A percentile compares a stretch with the other conserved stretches of the same genome.
These are phyloP conservation scores for Mico argentatus DNA, from an alignment of 2,797 vertebrate species.

Conservation along the genomic window DNA sequence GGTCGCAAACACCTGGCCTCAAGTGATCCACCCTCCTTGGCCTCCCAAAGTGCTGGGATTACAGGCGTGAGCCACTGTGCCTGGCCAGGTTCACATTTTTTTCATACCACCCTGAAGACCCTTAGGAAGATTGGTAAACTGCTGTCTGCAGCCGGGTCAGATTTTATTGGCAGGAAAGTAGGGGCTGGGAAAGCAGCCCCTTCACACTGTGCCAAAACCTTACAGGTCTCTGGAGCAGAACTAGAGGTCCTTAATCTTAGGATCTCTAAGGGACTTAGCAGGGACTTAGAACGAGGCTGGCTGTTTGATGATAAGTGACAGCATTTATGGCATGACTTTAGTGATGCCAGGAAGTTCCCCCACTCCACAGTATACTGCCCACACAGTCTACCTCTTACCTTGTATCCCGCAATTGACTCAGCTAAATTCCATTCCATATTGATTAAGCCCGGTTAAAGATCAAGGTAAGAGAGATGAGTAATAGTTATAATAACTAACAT, in stretches of 20 bases:
- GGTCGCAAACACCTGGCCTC: neutral
- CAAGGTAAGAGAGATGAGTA: neutral
- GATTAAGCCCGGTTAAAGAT: neutral
- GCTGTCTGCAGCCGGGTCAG: neutral
- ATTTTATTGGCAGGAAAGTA: constrained; percentile 16
- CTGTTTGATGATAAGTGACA: constrained; percentile 6
- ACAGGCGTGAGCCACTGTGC: neutral
- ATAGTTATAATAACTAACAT: neutral
- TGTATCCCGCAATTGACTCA: neutral
- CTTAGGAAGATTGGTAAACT: neutral
- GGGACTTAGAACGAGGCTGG: neutral
- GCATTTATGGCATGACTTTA: neutral
- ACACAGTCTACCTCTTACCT: neutral
- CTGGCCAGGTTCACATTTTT: neutral
- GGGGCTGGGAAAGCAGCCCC: neutral
- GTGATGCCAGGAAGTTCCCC: neutral
- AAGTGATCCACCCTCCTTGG: neutral
- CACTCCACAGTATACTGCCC: neutral
- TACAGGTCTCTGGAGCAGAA: constrained; percentile 12
- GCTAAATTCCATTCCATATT: neutral
- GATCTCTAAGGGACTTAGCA: neutral
- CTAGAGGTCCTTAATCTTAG: neutral
- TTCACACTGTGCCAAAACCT: neutral
- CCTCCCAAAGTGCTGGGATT: neutral
- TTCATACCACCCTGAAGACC: neutral